These are phyloP conservation scores for Thera obeliscata DNA, from an alignment of 2,888 invertebrate genomes.

Conservation along the genomic window DNA sequence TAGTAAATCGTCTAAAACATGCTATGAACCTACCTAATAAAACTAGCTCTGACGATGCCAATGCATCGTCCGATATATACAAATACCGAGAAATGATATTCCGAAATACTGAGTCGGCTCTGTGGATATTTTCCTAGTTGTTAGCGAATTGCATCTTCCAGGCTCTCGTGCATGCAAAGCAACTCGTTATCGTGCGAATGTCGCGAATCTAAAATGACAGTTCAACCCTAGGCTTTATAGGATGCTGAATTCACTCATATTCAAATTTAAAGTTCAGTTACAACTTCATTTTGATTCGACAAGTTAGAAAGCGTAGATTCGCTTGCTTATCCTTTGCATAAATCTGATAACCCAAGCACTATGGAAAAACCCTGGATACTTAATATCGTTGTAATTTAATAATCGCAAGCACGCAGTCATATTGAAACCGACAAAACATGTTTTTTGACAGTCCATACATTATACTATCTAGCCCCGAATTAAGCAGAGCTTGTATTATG, in stretches of 20 bases:
- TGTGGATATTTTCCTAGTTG: not conserved
- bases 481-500: too few relatives aligned
- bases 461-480: too few relatives aligned
- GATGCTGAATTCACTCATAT: not conserved
- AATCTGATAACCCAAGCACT: not conserved
- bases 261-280: not conserved
- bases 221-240: not conserved
- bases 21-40: too few relatives aligned
- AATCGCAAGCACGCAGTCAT: slow-evolving; percentile 45
- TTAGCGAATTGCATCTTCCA: not conserved
- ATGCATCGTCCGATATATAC: not conserved
- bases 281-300: not conserved
- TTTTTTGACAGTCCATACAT: not conserved
- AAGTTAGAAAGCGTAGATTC: not conserved
- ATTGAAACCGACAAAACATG: slow-evolving; percentile 38
- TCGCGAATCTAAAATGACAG: slow-evolving; percentile 1
- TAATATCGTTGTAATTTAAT: slow-evolving; percentile 15
- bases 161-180: not conserved
- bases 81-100: not conserved
- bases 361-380: not conserved
- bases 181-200: slow-evolving; percentile 1
- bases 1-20: not conserved
- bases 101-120: not conserved
- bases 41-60: too few relatives aligned
- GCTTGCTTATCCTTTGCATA: not conserved